Conservation (phyloP, 2,113 vertebrate species). For the Equus quagga region DNA sequence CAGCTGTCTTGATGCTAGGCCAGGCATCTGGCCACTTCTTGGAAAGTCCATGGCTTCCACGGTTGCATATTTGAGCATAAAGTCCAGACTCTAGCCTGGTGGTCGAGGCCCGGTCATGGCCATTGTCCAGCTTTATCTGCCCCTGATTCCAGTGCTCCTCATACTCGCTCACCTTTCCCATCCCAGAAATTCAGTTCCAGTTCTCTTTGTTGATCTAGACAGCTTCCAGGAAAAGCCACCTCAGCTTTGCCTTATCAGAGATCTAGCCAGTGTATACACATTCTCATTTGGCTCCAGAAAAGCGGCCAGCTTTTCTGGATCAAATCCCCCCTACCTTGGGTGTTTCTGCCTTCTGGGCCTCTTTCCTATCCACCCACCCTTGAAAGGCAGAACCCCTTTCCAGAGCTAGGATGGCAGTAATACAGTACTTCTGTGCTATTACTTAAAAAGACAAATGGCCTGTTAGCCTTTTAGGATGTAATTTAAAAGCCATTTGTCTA, state of each 20-base stretch:
- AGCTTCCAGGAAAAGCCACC: not conserved
- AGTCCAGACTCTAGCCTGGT: not conserved
- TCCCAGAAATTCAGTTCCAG: not conserved
- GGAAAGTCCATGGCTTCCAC: not conserved
- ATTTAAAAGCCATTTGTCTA: conserved; percentile 89
- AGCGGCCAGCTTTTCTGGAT: not conserved
- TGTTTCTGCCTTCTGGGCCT: not conserved
- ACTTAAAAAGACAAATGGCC: conserved; percentile 85
- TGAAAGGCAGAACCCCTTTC: not conserved
- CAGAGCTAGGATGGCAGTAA: conserved; percentile 14
- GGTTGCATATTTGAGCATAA: not conserved
- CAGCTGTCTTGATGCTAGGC: not conserved
- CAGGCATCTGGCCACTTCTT: not conserved
- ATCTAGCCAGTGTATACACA: not conserved
- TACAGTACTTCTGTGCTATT: conserved; percentile 82
- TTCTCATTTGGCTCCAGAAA: not conserved
- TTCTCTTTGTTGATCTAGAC: not conserved
- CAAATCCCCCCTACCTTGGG: not conserved
- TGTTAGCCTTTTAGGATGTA: conserved; percentile 84
- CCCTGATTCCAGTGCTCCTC: not conserved
- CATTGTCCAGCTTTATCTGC: not conserved
- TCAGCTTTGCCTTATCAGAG: not conserved
- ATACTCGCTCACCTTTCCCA: not conserved
- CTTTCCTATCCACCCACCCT: not conserved
- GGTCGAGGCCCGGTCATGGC: not conserved